Evolutionary conservation across 2,113 vertebrate species (phyloP), one percentile per base, ranked within the genome.

Genomic region (Tragelaphus buxtoni): DNA sequence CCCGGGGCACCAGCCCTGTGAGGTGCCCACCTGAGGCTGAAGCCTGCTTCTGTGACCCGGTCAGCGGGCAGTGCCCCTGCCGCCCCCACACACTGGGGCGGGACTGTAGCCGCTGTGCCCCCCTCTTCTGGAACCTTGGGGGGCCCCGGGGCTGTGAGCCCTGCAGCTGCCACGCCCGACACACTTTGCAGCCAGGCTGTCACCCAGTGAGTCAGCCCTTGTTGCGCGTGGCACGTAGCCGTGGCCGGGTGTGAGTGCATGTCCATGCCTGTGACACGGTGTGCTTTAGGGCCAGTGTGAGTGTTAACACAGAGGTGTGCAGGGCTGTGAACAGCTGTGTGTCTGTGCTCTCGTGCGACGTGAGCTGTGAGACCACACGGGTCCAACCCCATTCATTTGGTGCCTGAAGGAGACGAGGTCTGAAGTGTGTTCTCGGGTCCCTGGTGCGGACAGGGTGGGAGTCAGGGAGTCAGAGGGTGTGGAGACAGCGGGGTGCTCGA

Each of bases 81-180:
- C 98, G 96, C 61, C 98, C 98, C 61, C 98, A 99, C 0, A 98
- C 99, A 1, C 42, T 97, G 6, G 99, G 99, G 17, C 97, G 90
- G 96, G 99, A 98, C 98, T 99, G 99, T 6, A 99, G 99, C 97
- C 98, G 79, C 96, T 99, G 99, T 0, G 98, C 98, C 16, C 69
- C 98, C 96, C 39, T 99, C 88, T 99, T 99, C 98, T 99, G 99
- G 99, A 99, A 98, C 92, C 98, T 99, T 0, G 99, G 99, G 1
- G 98, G 96, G 0, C 81, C 96, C 0, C 5, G 9, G n/a, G 99
- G 99, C 94, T 99, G 99, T 2, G 96, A 99, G 95, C 97, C 98
- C 3, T 99, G 99, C 1, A 80, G 55, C 94, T 99, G 99, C 72
- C 93, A 99, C 91, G 97, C 94, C 0, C 97, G 77, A 0, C 99